These are phyloP conservation scores for Chiloscyllium punctatum DNA, from an alignment of 2,797 vertebrate species.

Conservation along the genomic window DNA sequence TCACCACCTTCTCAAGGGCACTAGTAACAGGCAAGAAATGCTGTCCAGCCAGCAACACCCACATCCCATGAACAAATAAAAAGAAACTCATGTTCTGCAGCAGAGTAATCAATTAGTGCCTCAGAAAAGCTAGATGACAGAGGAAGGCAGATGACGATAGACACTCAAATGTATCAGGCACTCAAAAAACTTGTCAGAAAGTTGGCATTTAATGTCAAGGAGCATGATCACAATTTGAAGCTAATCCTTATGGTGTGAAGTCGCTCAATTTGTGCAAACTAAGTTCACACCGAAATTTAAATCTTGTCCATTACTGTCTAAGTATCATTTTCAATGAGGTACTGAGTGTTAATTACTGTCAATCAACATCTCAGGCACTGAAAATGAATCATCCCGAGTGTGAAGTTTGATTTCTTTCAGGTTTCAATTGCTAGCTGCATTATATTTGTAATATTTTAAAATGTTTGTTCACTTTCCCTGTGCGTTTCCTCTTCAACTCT, in stretches of 20 bases:
- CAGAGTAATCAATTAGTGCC: background rate
- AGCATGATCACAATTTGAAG: background rate
- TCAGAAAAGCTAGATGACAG: background rate
- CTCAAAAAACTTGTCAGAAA: background rate
- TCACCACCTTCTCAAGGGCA: too few relatives aligned
- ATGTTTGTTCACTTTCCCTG: background rate
- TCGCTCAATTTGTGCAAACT: background rate
- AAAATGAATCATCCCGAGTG: background rate
- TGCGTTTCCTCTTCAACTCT: background rate
- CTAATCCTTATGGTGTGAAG: background rate
- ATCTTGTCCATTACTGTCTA: background rate
- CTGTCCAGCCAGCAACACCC: too few relatives aligned
- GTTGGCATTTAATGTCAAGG: background rate
- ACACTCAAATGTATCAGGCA: background rate
- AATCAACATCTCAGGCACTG: background rate
- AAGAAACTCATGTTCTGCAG: background rate
- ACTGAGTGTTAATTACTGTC: background rate
- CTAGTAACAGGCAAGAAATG: too few relatives aligned
- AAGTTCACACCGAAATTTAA: background rate
- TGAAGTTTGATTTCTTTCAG: background rate
- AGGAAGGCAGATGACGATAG: background rate
- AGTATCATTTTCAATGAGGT: background rate
- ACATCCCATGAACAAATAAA: too few relatives aligned
- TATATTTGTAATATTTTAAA: background rate
- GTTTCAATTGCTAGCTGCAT: background rate